Conservation (phyloP, 2,888 invertebrate species). For the Tubiluchus corallicola region DNA sequence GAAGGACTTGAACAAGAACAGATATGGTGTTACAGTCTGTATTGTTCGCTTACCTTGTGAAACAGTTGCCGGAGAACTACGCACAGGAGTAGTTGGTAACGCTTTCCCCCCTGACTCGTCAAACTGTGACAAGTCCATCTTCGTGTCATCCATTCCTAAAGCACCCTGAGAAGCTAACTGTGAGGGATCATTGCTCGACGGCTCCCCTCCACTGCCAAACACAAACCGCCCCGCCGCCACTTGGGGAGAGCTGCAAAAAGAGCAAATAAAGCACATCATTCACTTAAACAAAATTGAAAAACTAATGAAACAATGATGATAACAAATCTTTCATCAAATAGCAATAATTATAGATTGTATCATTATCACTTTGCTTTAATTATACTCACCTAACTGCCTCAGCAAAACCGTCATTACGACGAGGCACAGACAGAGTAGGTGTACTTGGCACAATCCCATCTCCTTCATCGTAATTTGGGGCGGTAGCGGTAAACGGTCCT, state of each 20-base stretch:
- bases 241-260: constrained; percentile 51
- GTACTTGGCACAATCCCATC: constrained; percentile 76
- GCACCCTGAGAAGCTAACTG: constrained; percentile 39
- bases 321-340: background rate
- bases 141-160: constrained; percentile 46
- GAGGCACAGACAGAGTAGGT: constrained; percentile 61
- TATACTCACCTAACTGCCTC: constrained; percentile 45
- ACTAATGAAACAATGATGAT: no score
- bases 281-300: no score
- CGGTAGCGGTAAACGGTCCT: constrained; percentile 22
- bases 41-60: no score
- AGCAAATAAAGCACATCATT: no score
- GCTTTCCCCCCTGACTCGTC: constrained; percentile 45
- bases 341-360: constrained; percentile 6
- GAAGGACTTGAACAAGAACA: no score
- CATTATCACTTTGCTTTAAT: no score
- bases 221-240: constrained; percentile 32
- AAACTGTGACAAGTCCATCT: constrained; percentile 46
- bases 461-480: constrained; percentile 43
- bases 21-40: no score
- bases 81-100: constrained; percentile 43
- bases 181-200: constrained; percentile 24
- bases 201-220: constrained; percentile 29
- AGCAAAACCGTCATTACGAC: constrained; percentile 66
- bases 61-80: background rate